Conservation (phyloP, 2,113 vertebrate genomes). For the Ophiodon elongatus region DNA sequence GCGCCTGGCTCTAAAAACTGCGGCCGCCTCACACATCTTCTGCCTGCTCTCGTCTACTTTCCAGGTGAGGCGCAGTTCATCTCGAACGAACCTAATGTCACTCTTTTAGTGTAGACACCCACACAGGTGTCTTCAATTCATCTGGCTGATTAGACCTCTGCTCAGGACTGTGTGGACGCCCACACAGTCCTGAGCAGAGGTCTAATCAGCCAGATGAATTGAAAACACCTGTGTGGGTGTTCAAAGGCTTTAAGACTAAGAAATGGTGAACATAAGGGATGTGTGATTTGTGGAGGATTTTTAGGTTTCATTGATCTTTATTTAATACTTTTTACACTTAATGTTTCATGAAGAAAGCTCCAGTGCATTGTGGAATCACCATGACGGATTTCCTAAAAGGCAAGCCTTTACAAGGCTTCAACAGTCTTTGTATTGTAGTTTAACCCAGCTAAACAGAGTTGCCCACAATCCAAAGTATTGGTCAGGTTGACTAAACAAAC, state of each 20-base stretch:
- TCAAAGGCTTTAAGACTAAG: background rate
- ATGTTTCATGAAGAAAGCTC: background rate
- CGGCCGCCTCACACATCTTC: no score
- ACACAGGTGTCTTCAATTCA: no score
- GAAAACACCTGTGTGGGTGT: background rate
- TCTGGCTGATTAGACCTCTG: no score
- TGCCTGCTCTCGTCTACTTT: no score
- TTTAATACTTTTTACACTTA: background rate
- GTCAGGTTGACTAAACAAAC: slow-evolving; percentile 74
- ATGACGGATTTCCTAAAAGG: slow-evolving; percentile 20
- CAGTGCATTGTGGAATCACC: slow-evolving; percentile 36
- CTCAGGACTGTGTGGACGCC: no score
- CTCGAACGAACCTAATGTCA: no score
- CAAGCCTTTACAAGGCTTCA: slow-evolving; percentile 76
- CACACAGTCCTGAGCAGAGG: background rate
- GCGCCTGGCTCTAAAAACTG: no score
- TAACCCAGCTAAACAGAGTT: slow-evolving; percentile 79
- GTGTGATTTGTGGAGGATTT: background rate
- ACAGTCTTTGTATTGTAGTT: slow-evolving; percentile 82
- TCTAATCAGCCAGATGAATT: background rate
- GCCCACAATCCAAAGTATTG: slow-evolving; percentile 65
- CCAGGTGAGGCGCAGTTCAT: no score
- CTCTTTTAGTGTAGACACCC: background rate
- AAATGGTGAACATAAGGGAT: background rate
- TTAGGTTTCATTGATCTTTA: background rate